phyloP scores from a whole-genome alignment of 1,140 invertebrate species.

The Scaptomyza montana region DNA sequence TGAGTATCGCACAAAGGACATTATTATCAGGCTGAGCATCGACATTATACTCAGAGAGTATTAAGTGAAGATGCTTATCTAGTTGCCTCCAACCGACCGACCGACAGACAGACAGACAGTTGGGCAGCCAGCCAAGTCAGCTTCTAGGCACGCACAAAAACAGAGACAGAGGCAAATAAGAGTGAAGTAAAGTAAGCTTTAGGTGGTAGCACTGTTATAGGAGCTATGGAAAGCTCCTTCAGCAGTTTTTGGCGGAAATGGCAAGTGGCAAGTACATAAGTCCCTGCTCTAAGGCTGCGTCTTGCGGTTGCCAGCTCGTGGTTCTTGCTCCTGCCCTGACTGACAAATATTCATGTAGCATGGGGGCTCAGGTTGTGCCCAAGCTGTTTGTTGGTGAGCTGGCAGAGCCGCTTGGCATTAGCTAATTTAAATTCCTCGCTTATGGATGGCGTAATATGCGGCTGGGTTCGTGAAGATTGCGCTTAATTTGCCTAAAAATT shows the following conservation, averaged over 20 bases:
- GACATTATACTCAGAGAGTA: conserved; percentile 73
- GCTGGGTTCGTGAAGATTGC: conserved; percentile 45
- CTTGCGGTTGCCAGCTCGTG: conserved; percentile 6
- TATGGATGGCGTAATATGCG: conserved; percentile 28
- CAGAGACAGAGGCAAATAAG: not conserved
- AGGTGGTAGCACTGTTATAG: not conserved
- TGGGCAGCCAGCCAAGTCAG: conserved; percentile 24
- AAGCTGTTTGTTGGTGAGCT: conserved; percentile 9
- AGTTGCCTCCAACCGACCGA: conserved; percentile 8
- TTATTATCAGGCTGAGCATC: conserved; percentile 76
- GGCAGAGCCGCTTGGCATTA: conserved; percentile 40
- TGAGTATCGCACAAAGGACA: conserved; percentile 61
- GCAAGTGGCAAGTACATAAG: conserved; percentile 56
- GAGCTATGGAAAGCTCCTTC: conserved; percentile 8
- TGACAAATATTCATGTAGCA: conserved; percentile 65
- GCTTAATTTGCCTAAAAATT: conserved; percentile 68
- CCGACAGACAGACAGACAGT: not conserved
- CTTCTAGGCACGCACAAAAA: conserved; percentile 14
- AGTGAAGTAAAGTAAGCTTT: no score
- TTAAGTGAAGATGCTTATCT: conserved; percentile 80
- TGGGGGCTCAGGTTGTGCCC: conserved; percentile 15
- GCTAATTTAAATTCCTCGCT: conserved; percentile 73
- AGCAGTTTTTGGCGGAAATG: conserved; percentile 46
- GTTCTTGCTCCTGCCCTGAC: conserved; percentile 5
- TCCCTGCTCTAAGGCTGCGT: conserved; percentile 8